These are phyloP conservation scores for Ranitomeya imitator DNA, from an alignment of 2,113 vertebrate genomes.

Conservation along the genomic window DNA sequence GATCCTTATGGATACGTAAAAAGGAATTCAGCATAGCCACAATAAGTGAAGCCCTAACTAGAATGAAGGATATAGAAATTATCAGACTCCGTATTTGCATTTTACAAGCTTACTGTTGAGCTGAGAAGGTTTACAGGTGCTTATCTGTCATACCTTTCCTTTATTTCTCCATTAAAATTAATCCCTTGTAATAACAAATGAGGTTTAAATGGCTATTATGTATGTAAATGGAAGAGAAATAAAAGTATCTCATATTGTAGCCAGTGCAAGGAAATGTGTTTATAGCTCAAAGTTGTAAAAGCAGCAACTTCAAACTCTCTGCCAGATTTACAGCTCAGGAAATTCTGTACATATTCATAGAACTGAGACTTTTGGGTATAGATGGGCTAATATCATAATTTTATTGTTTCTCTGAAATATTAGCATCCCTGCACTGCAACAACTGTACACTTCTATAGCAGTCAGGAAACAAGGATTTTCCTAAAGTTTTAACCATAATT, in stretches of 20 bases:
- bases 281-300: conserved; percentile 11
- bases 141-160: conserved; percentile 67
- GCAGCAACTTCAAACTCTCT: background rate
- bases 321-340: conserved; percentile 7
- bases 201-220: conserved; percentile 62
- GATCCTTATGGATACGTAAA: background rate
- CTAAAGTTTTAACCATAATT: background rate
- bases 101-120: conserved; percentile 63
- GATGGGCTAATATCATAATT: background rate
- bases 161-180: conserved; percentile 71
- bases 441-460: background rate
- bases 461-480: background rate
- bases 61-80: conserved; percentile 62
- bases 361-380: background rate
- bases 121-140: conserved; percentile 66
- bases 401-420: conserved; percentile 1
- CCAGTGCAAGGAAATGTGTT: conserved; percentile 39
- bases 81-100: conserved; percentile 56
- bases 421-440: background rate
- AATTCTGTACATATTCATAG: background rate
- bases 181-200: conserved; percentile 68
- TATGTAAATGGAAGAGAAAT: conserved; percentile 64
- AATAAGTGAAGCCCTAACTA: conserved; percentile 53
- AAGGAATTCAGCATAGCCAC: background rate
- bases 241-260: conserved; percentile 40